Percentiles rank a stretch among this genome's conserved stretches.
Conservation (phyloP, 2,113 vertebrate genomes). For the Sula dactylatra region DNA sequence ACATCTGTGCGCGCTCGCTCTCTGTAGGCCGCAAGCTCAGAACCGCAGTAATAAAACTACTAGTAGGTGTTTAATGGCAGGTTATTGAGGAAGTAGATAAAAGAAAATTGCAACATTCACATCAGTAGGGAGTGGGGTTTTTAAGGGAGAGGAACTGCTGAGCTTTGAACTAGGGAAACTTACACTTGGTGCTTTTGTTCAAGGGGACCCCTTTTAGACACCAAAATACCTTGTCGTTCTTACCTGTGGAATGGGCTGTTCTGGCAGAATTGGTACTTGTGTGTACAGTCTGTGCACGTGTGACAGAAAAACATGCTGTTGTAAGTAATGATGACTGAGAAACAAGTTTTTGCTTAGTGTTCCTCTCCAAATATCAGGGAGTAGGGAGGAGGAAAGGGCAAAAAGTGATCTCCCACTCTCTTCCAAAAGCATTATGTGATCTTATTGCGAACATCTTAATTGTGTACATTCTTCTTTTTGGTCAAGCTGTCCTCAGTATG, state of each 20-base stretch:
- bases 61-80: constrained; percentile 76
- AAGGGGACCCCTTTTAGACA: constrained; percentile 30
- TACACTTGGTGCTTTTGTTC: constrained; percentile 59
- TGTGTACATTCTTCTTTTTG: background rate
- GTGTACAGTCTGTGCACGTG: background rate
- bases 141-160: constrained; percentile 53
- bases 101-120: constrained; percentile 70
- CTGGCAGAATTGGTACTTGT: background rate
- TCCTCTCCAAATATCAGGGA: background rate
- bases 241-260: constrained; percentile 17
- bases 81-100: constrained; percentile 74
- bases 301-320: background rate
- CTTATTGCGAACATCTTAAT: background rate
- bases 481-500: background rate
- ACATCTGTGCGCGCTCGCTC: constrained; percentile 28
- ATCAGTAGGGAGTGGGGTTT: constrained; percentile 49
- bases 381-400: background rate
- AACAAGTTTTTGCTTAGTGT: background rate
- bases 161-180: constrained; percentile 71
- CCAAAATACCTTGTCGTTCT: constrained; percentile 34
- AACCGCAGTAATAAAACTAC: constrained; percentile 69
- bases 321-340: background rate
- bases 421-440: background rate
- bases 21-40: constrained; percentile 43
- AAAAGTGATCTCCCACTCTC: background rate